Percentiles rank a stretch among this genome's conserved stretches.
These are phyloP conservation scores for Pelodytes ibericus DNA, from an alignment of 2,797 vertebrate genomes.

Conservation along the genomic window DNA sequence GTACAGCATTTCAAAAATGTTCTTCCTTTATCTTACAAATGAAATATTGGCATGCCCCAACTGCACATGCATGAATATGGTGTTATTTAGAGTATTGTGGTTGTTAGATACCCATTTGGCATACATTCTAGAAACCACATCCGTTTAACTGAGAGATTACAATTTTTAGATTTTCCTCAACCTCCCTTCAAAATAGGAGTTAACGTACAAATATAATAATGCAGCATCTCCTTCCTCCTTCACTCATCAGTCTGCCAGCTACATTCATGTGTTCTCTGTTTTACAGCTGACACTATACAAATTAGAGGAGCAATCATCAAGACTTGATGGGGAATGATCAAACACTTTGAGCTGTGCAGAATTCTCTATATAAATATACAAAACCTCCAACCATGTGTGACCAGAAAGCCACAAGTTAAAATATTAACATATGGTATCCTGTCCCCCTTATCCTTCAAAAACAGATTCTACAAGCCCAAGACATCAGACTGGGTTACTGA, in stretches of 20 bases:
- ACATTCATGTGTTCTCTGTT: slow-evolving; percentile 25
- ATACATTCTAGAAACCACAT: slow-evolving; percentile 30
- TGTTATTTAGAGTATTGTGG: background rate
- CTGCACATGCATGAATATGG: background rate
- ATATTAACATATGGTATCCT: slow-evolving; percentile 60
- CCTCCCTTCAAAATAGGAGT: no score
- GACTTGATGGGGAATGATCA: slow-evolving; percentile 47
- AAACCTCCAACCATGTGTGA: slow-evolving; percentile 46
- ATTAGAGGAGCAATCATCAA: slow-evolving; percentile 47
- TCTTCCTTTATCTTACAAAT: no score
- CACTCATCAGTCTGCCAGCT: slow-evolving; percentile 14
- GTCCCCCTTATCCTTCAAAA: slow-evolving; percentile 25
- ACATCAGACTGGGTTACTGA: background rate
- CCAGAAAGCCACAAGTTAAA: slow-evolving; percentile 49
- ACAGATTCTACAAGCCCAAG: slow-evolving; percentile 15
- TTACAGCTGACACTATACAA: slow-evolving; percentile 41
- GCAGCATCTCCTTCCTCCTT: slow-evolving; percentile 26
- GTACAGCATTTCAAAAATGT: no score
- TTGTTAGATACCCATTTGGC: slow-evolving; percentile 19
- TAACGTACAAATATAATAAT: no score
- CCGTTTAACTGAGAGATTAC: slow-evolving; percentile 26
- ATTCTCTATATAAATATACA: slow-evolving; percentile 52
- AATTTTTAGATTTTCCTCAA: slow-evolving; percentile 20
- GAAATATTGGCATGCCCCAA: background rate
- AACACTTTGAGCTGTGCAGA: slow-evolving; percentile 33